A percentile compares a stretch with the other conserved stretches of the same genome.
These are phyloP conservation scores for Tenrec ecaudatus DNA, from an alignment of 2,113 vertebrate genomes.

Conservation along the genomic window DNA sequence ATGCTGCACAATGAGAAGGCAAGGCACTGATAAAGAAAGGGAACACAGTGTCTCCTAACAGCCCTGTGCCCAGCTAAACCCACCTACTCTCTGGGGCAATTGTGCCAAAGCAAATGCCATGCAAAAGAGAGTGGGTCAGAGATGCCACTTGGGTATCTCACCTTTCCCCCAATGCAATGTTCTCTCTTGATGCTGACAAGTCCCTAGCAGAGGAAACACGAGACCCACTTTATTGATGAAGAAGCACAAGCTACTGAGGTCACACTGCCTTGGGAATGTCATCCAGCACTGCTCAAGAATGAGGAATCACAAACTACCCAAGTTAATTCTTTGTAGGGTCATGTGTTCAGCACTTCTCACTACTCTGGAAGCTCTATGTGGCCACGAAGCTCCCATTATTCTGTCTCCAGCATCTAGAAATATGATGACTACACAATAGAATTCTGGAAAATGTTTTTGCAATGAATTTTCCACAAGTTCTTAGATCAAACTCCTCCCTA, in stretches of 20 bases:
- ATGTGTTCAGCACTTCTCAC: not conserved
- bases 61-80: not conserved
- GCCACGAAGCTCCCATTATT: not conserved
- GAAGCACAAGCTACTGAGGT: not conserved
- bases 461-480: not conserved
- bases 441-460: not conserved
- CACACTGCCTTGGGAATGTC: not conserved
- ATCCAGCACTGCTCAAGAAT: not conserved
- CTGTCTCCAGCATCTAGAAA: not conserved
- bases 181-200: not conserved
- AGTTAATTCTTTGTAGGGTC: fast-evolving
- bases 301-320: fast-evolving
- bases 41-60: no score
- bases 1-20: no score
- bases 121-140: not conserved
- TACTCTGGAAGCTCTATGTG: no score
- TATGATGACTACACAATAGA: fast-evolving
- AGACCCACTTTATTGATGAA: not conserved
- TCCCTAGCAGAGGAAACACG: not conserved
- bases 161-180: not conserved
- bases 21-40: not conserved
- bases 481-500: not conserved
- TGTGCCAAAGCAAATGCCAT: not conserved
- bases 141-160: not conserved
- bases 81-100: not conserved